A percentile compares a stretch with the other conserved stretches of the same genome.
These are phyloP conservation scores for Gibbula magus DNA, from an alignment of 2,888 invertebrate species.

Conservation along the genomic window DNA sequence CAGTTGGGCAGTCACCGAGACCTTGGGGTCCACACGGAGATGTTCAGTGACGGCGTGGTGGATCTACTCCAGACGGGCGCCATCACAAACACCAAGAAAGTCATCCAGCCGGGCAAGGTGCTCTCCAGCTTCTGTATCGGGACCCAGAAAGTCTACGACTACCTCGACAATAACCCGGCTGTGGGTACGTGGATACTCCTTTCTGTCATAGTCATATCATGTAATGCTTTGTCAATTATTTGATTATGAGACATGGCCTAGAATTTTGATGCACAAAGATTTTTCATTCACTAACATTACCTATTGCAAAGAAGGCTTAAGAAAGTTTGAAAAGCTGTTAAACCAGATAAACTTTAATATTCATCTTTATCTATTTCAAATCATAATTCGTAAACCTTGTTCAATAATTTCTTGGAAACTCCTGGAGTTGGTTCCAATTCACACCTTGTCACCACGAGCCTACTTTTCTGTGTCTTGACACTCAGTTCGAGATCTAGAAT, in stretches of 20 bases:
- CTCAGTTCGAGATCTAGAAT: too few species aligned
- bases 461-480: too few species aligned
- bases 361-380: too few species aligned
- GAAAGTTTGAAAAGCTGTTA: too few species aligned
- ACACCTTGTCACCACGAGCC: too few species aligned
- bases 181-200: slow-evolving; percentile 80
- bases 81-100: slow-evolving; percentile 91
- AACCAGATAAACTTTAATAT: too few species aligned
- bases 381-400: too few species aligned
- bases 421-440: too few species aligned
- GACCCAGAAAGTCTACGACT: slow-evolving; percentile 89
- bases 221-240: neutral
- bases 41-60: slow-evolving; percentile 96
- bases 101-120: slow-evolving; percentile 88
- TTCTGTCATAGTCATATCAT: neutral
- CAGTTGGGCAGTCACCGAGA: slow-evolving; percentile 90
- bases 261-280: neutral
- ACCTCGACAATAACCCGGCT: slow-evolving; percentile 95
- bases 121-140: slow-evolving; percentile 95
- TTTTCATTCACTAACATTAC: neutral
- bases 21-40: slow-evolving; percentile 96
- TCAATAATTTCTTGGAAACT: too few species aligned
- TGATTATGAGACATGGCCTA: neutral
- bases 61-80: slow-evolving; percentile 90
- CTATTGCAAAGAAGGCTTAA: too few species aligned